Evolutionary conservation across 2,113 vertebrate genomes (phyloP).

Genomic region (Thryonomys swinderianus): DNA sequence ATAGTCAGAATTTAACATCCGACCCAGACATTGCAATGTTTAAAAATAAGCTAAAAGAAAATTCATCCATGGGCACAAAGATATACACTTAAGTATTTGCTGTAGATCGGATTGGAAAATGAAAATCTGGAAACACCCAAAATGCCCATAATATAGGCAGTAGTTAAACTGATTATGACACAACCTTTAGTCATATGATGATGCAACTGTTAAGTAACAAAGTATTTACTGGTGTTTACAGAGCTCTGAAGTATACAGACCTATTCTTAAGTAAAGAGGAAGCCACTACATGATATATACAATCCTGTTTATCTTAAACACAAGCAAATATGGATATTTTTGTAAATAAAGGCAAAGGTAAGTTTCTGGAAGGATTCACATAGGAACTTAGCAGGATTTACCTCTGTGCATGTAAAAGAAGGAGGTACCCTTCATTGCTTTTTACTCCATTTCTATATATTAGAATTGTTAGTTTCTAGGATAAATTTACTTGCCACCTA

Average conservation of each 20-base stretch:
- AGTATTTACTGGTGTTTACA: neutral
- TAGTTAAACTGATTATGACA: neutral
- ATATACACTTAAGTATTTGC: neutral
- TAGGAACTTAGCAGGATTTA: neutral
- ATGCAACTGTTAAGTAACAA: neutral
- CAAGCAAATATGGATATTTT: neutral
- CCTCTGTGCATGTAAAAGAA: neutral
- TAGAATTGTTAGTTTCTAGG: neutral
- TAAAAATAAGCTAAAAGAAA: constrained; percentile 17
- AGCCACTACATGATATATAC: neutral
- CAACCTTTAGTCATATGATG: neutral
- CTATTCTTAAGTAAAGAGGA: neutral
- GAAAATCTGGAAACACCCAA: neutral
- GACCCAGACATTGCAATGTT: neutral
- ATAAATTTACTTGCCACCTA: neutral
- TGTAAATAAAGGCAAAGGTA: neutral
- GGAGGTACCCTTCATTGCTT: neutral
- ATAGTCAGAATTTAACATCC: constrained; percentile 12
- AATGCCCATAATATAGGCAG: neutral
- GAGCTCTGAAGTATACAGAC: neutral
- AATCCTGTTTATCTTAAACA: neutral
- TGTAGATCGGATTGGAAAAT: neutral
- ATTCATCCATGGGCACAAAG: neutral
- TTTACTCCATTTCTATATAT: neutral
- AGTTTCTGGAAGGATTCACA: neutral